Evolutionary conservation across 2,888 invertebrate species (phyloP), one percentile per base, ranked within the genome.

Genomic region (Myopa testacea): DNA sequence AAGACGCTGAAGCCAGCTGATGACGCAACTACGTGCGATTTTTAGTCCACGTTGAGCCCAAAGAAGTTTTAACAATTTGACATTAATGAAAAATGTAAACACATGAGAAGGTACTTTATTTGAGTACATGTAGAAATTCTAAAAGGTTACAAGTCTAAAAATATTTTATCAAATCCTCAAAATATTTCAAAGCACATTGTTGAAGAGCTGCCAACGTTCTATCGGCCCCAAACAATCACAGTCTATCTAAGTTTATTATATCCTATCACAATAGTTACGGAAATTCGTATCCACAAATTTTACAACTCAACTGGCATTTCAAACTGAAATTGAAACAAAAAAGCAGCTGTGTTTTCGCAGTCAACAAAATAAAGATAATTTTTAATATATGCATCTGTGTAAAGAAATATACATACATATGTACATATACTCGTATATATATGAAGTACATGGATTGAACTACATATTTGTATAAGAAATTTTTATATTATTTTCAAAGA

Each of bases 361-460:
- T 1, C 1, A 26, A 26, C 26, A 26, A 26, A 26, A n/a, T 55
- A 55, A 14, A 55, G 10, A 55, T n/a, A 34, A 4, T 8, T 75
- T 45, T 65, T 3, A 4, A n/a, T 60, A 14, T 69, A 55, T n/a
- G 38, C 26, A 75, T 58, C 58, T 38, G 19, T 75, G 26, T 65
- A 19, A 5, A 65, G 14, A 34, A 8, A 75, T 60, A 38, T 68
- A 55, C 8, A 52, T 76, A 62, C 69, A 40, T 70, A n/a, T n/a
- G n/a, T n/a, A 58, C 37, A 40, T 62, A 62, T 70, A 60, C 16
- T 12, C 4, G 34, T 55, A 76, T 45, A 63, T 50, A 58, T 65
- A 68, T 55, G 67, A 52, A 38, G 10, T 26, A 26, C 26, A 26
- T 1, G 26, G 26, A 26, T 26, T 26, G 26, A 26, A 26, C 26